Conservation (phyloP, 2,888 invertebrate species). For the Leptopilina myrica region DNA sequence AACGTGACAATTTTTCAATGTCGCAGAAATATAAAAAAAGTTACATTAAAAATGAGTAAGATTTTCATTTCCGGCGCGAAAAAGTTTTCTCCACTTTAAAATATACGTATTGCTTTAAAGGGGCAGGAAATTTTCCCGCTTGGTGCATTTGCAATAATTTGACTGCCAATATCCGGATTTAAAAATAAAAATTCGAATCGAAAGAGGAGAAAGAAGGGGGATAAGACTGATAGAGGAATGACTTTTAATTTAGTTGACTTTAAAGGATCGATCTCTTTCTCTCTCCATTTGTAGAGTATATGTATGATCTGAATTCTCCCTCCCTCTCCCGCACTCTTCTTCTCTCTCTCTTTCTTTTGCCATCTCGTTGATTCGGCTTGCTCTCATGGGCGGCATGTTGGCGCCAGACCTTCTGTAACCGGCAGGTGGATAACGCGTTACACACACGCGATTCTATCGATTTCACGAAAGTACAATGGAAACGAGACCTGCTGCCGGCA, state of each 20-base stretch:
- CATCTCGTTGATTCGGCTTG: no score
- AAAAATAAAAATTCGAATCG: conserved; percentile 16
- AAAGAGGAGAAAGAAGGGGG: not conserved
- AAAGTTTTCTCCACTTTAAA: not conserved
- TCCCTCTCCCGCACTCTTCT: not conserved
- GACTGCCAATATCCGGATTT: conserved; percentile 23
- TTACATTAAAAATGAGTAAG: not conserved
- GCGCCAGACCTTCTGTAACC: conserved; percentile 69
- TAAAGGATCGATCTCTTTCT: conserved; percentile 41
- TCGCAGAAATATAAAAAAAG: no score
- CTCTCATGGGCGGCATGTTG: conserved; percentile 52
- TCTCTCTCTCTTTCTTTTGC: no score
- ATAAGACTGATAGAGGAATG: conserved; percentile 17
- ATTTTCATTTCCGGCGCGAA: conserved; percentile 1
- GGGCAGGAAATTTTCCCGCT: not conserved
- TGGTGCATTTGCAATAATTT: not conserved
- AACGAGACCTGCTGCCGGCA: conserved; percentile 43
- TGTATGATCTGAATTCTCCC: not conserved
- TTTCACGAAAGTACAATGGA: conserved; percentile 66
- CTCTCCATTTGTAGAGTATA: conserved; percentile 21
- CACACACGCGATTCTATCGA: conserved; percentile 73
- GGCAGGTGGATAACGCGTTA: conserved; percentile 71
- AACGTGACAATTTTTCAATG: no score
- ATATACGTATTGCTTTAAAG: not conserved
- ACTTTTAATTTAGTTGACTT: conserved; percentile 51